Evolutionary conservation across 2,797 vertebrate species (phyloP), one percentile per base, ranked within the genome.

Genomic region (Tachyglossus aculeatus): DNA sequence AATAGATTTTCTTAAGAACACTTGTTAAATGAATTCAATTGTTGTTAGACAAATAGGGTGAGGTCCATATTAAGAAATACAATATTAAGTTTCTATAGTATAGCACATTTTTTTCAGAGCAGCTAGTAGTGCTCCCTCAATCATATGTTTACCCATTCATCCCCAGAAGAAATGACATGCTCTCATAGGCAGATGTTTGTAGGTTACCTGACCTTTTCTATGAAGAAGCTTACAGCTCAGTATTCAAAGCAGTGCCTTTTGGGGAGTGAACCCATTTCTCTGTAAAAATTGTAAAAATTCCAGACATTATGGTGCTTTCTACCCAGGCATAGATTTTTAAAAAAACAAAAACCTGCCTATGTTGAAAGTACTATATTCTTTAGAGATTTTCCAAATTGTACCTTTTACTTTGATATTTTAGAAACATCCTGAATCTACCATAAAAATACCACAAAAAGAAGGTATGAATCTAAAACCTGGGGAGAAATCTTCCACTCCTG

Each of bases 1-100:
- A 38, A 47, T 43, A 4, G 4, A 56, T 27, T 86, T 67, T 56
- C 69, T 77, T 74, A 79, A 43, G 64, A 71, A 19, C 25, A 18
- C 61, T 66, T 66, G 52, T 80, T 63, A 58, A 41, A 51, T 68
- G 31, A 37, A 27, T 71, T 52, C 50, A 38, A 68, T 69, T 71
- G 54, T 62, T 61, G 31, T 18, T 38, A 56, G 72, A 45, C 45
- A 39, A 31, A 58, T 56, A n/a, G n/a, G n/a, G n/a, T 40, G 50
- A 39, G 10, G 38, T 10, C 34, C 60, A 24, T 51, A 36, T 48
- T 64, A 38, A 31, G 41, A 45, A 22, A n/a, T 6, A 29, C 12
- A 1, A 3, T 40, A 66, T 62, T 36, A 2, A 10, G 12, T 31
- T 33, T n/a, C 47, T 3, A 12, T 5, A 22, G 16, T 27, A 48